phyloP scores from a whole-genome alignment of 2,113 vertebrate genomes.

The Eclectus roratus region DNA sequence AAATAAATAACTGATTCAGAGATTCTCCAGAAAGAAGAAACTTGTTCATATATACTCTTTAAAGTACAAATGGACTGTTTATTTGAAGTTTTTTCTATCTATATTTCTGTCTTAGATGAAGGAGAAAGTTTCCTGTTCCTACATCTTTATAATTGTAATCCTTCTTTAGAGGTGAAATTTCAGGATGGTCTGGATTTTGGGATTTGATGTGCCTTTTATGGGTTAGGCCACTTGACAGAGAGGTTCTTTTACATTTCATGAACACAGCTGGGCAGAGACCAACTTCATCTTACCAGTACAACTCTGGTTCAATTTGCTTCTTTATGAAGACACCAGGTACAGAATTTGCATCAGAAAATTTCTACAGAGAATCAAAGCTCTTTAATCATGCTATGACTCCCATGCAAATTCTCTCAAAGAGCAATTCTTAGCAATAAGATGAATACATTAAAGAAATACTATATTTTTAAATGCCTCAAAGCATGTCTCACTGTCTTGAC shows the following conservation, averaged over 20 bases:
- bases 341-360: not conserved
- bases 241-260: not conserved
- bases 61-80: not conserved
- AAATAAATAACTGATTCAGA: not conserved
- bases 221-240: not conserved
- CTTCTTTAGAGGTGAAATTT: not conserved
- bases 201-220: not conserved
- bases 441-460: not conserved
- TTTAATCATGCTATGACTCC: not conserved
- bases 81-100: not conserved
- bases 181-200: not conserved
- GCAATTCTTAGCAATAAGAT: not conserved
- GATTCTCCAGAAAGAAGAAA: not conserved
- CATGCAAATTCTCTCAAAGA: not conserved
- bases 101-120: not conserved
- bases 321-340: not conserved
- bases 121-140: not conserved
- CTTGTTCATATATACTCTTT: not conserved
- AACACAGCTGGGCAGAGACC: not conserved
- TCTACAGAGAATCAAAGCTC: not conserved
- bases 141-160: not conserved
- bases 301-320: not conserved
- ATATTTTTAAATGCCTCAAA: not conserved
- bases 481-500: not conserved
- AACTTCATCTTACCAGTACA: not conserved